Base-by-base conservation (phyloP, 2,888 invertebrate species). In the Pyrgus malvae region DNA sequence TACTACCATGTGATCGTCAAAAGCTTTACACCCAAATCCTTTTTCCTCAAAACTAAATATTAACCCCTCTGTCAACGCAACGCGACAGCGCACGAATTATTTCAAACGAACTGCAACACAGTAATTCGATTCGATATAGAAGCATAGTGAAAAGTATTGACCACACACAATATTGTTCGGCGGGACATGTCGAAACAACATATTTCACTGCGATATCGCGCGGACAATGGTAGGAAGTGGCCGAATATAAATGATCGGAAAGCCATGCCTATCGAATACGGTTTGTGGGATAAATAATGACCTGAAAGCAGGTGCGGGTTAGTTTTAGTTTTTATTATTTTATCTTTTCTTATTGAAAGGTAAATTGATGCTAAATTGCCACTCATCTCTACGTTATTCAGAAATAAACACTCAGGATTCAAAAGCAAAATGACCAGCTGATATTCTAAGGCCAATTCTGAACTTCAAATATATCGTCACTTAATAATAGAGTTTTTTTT, bases 121-220 rank as follows among this genome's bases (percentile, higher is more conserved):
- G 46, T 46, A 54, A 53, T 45, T 54, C 53, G 53, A 53, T 53
- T 53, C 53, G 45, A 45, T 45, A 53, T 45, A 54, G 45, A 38
- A 9, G 46, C 40, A 54, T 33, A 54, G 46, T 46, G 53, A 54
- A 53, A 38, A 54, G 53, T 53, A 45, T 46, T 53, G 45, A 11
- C 49, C 56, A 55, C 55, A 62, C 54, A 57, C 53, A 61, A 58
- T 63, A 78, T 80, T 82, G 78, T 84, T 76, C 74, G 70, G 68
- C 71, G 68, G 70, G 76, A 79, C 77, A 78, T 76, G 74, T 71
- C 78, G 76, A 80, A 85, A 87, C 88, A 84, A 84, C 79, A 80
- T 90, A 90, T 88, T 88, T 90, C 89, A 90, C 80, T 76, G 72
- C 85, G 88, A 80, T 90, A 89, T 80, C 88, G 76, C 72, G 65